Conservation (phyloP, 1,140 invertebrate species). For the Aphidius gifuensis region DNA sequence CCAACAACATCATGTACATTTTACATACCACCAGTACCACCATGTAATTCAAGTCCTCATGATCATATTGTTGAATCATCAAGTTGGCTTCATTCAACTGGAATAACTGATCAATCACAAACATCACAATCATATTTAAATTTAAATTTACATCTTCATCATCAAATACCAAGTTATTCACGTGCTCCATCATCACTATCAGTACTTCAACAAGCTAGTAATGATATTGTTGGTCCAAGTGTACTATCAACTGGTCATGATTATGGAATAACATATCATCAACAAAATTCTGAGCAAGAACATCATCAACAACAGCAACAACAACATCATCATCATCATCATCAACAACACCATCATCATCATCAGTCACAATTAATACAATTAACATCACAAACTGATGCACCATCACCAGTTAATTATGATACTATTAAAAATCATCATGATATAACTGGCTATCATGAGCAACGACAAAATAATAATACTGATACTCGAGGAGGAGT, state of each 20-base stretch:
- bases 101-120: constrained; percentile 40
- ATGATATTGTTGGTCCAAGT: constrained; percentile 1
- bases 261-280: constrained; percentile 36
- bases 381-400: constrained; percentile 31
- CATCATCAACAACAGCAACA: constrained; percentile 25
- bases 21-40: constrained; percentile 43
- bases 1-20: constrained; percentile 42
- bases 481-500: constrained; percentile 26
- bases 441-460: constrained; percentile 33
- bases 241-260: constrained; percentile 17
- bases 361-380: constrained; percentile 24
- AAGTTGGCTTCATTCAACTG: constrained; percentile 45
- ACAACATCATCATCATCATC: no score
- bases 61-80: constrained; percentile 44
- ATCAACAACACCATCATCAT: no score
- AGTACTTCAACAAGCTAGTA: constrained; percentile 23
- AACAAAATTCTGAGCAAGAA: constrained; percentile 20
- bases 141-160: constrained; percentile 51
- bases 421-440: constrained; percentile 39
- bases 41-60: constrained; percentile 33
- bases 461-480: constrained; percentile 34
- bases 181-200: constrained; percentile 24
- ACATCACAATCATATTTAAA: constrained; percentile 49
- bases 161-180: constrained; percentile 44
- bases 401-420: constrained; percentile 39